Evolutionary conservation across 2,113 vertebrate genomes (phyloP), one percentile per base, ranked within the genome.

Genomic region (Mobula birostris): DNA sequence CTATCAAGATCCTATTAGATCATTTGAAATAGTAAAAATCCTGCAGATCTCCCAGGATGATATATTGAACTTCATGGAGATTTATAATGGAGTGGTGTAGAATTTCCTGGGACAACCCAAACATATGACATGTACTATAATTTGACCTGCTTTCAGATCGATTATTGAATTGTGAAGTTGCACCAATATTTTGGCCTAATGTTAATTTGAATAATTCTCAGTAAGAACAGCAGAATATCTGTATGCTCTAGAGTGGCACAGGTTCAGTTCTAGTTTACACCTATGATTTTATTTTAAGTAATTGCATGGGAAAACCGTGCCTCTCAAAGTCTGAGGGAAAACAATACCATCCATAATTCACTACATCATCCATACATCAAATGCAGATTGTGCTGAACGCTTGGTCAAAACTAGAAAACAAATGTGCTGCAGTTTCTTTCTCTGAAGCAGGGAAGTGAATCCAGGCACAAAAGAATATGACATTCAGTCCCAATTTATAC

Each of bases 21-120:
- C 21, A 24, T 76, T 40, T 74, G 72, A 93, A 93, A 29, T 74
- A 29, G 90, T 93, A 93, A 32, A 74, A 93, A 93, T 40, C 90
- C 90, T 74, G 24, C 36, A 74, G 36, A 56, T 74, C 91, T 56
- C 36, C 4, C 36, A 40, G 70, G 91, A 72, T 76, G 48, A 76
- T 27, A 56, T 91, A 32, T 70, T 21, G n/a, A 91, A 91, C 27
- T 15, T 27, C 27, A 72, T 72, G 70, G 24, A 56, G 68, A 56
- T 76, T 93, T 76, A 74, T 74, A 93, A 27, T 11, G 11, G 70
- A 48, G 24, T 56, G 8, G 91, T 76, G 36, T 40, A 74, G 40
- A 56, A 56, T 12, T 74, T 74, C 91, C 68, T 93, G 9, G 36
- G 48, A 40, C 21, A 19, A 40, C 40, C 83, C 48, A 63, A 72